These are phyloP conservation scores for Myanophis thanlyinensis DNA, from an alignment of 2,113 vertebrate species.

Conservation along the genomic window DNA sequence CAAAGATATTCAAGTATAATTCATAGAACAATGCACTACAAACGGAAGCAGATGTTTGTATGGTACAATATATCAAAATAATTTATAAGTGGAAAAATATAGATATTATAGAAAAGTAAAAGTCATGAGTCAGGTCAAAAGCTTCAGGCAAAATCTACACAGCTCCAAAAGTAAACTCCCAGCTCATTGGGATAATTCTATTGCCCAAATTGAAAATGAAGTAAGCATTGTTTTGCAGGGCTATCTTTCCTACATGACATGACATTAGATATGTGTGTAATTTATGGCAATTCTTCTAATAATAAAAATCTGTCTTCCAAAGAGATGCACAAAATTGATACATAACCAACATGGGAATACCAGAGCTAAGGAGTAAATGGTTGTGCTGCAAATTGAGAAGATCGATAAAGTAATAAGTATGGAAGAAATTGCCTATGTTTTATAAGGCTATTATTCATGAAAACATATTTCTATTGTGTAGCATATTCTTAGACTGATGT, in stretches of 20 bases:
- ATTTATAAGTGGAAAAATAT: background rate
- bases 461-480: slow-evolving; percentile 11
- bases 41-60: background rate
- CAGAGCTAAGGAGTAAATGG: background rate
- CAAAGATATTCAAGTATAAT: background rate
- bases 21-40: background rate
- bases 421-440: background rate
- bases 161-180: background rate
- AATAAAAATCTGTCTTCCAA: background rate
- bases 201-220: background rate
- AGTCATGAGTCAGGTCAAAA: background rate
- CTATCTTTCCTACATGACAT: background rate
- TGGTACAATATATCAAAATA: background rate
- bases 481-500: background rate
- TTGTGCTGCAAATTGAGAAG: background rate
- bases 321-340: background rate
- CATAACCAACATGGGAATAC: background rate
- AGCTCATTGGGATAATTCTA: background rate
- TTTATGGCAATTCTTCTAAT: background rate
- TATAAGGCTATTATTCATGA: slow-evolving; percentile 2
- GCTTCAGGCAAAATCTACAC: background rate
- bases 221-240: background rate
- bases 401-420: background rate
- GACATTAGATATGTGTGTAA: background rate
- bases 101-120: background rate